Evolutionary conservation across 2,888 invertebrate genomes (phyloP).

Genomic region (Eupelmus urozonus): DNA sequence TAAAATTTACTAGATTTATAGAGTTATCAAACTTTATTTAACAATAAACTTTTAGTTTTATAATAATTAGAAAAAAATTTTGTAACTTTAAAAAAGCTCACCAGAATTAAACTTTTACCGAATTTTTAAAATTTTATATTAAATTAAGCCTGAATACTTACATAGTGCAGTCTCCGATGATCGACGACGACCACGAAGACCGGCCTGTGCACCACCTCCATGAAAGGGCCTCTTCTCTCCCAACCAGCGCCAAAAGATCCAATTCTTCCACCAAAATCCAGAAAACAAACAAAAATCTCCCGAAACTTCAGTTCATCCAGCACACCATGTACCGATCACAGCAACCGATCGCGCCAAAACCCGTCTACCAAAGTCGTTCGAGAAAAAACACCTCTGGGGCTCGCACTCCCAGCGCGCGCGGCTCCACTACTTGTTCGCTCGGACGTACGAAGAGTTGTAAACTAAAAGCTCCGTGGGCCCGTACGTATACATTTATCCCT

Average conservation of each 20-base stretch:
- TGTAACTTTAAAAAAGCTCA: too few relatives aligned
- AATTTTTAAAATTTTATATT: too few relatives aligned
- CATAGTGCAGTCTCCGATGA: constrained; percentile 62
- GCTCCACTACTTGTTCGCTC: constrained; percentile 58
- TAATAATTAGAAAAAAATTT: too few relatives aligned
- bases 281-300: too few relatives aligned
- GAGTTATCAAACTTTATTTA: too few relatives aligned
- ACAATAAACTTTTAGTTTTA: too few relatives aligned
- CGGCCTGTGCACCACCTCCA: constrained; percentile 69
- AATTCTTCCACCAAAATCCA: constrained; percentile 31
- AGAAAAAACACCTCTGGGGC: background rate
- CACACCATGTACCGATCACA: background rate
- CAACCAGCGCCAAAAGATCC: constrained; percentile 6
- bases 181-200: constrained; percentile 64
- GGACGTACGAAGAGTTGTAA: constrained; percentile 58
- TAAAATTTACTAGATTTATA: too few relatives aligned
- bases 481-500: constrained; percentile 76
- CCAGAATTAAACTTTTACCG: too few relatives aligned
- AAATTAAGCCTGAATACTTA: constrained; percentile 64
- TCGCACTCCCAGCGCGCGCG: background rate
- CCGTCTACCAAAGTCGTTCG: background rate
- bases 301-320: background rate
- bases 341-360: background rate
- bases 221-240: constrained; percentile 47
- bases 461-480: constrained; percentile 73